Percentiles rank a stretch among this genome's conserved stretches.
These are phyloP conservation scores for Pluvianellus socialis DNA, from an alignment of 2,113 vertebrate species.

Conservation along the genomic window DNA sequence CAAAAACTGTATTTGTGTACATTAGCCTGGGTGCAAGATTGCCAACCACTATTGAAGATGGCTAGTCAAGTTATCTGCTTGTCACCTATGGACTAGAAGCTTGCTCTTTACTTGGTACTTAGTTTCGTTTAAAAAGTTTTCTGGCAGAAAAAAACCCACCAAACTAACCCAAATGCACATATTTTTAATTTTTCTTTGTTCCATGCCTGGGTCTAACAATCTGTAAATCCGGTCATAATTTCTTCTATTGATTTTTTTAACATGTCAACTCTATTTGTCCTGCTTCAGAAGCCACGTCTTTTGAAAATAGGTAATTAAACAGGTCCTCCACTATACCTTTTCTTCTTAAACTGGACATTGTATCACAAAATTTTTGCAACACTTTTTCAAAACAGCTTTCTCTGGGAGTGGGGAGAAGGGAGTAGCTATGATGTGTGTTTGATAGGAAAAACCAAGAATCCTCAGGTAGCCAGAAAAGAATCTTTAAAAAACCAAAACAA, in stretches of 20 bases:
- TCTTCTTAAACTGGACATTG: not conserved
- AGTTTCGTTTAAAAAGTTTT: not conserved
- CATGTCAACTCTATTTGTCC: not conserved
- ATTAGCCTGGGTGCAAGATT: not conserved
- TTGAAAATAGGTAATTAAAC: not conserved
- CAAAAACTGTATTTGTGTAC: not conserved
- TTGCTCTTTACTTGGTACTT: rapidly evolving
- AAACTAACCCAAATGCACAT: not conserved
- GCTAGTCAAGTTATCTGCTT: not conserved
- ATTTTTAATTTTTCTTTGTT: not conserved
- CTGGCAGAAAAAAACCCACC: not conserved
- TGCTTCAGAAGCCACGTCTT: not conserved
- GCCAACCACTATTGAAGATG: not conserved
- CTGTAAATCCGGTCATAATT: not conserved
- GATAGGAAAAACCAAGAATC: not conserved
- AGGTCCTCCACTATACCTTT: not conserved
- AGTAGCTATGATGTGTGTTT: not conserved
- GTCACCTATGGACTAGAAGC: not conserved
- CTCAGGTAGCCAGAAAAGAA: not conserved
- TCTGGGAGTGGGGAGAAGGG: not conserved
- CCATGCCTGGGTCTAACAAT: not conserved
- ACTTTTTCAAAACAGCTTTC: not conserved
- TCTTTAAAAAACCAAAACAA: not conserved
- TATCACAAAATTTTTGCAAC: not conserved
- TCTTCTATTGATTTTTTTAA: not conserved